Base-by-base conservation (phyloP, 2,888 invertebrate genomes). In the Plagodis dolabraria region DNA sequence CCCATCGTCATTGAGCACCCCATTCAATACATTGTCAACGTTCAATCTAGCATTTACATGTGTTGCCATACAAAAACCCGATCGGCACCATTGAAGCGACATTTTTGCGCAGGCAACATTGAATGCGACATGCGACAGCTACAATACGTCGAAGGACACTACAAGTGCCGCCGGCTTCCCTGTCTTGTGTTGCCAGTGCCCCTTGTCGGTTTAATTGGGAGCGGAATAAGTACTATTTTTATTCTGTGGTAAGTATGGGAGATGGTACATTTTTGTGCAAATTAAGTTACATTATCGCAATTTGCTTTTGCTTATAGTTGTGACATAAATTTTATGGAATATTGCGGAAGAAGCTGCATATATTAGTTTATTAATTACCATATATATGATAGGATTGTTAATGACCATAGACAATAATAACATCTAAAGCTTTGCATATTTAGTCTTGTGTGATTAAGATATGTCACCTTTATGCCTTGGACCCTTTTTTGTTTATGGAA, bases 111-210 rank as follows among this genome's bases (percentile, higher is more conserved):
- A 22, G 57, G 55, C 73, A 72, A 77, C 80, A 74, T 81, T 79
- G 73, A 80, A 81, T 80, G 76, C 81, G 69, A 69, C 69, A 57
- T 52, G 57, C 61, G 80, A 79, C 80, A 75, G 74, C 80, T 78
- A 86, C 87, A 86, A 87, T 85, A 83, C 82, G 82, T 85, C 84
- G 76, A 61, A 51, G 77, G 77, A 79, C 80, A 77, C 77, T 80
- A 81, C 83, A 78, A 79, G 77, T 77, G 67, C 64, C 53, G 60
- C 55, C 62, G 63, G 59, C 63, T 53, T 50, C 52, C 44, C 56
- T 66, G 67, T 69, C 70, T 58, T n/a, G 43, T 43, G 43, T 43
- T 43, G 43, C 43, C 43, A 43, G 43, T 62, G 65, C 59, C 60
- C 64, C 69, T 64, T 69, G 65, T 63, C 68, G 53, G 49, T 64